These are phyloP conservation scores for Bombus sibiricus DNA, from an alignment of 1,140 invertebrate species.

Conservation along the genomic window DNA sequence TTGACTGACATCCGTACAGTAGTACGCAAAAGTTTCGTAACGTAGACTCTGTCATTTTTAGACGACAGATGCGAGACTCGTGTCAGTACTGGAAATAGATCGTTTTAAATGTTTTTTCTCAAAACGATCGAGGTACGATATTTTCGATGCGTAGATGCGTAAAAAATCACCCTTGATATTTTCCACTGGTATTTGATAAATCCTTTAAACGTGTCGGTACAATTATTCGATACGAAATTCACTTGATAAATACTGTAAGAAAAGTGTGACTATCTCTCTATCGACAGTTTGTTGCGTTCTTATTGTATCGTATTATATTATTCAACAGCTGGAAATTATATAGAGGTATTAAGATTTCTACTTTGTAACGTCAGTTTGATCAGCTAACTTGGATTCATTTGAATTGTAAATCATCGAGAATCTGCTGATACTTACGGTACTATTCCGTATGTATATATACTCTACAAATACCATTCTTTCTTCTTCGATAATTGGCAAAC, in stretches of 20 bases:
- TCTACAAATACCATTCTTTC: not conserved
- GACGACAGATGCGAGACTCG: not conserved
- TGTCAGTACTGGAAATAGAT: slow-evolving; percentile 22
- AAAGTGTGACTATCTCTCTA: not conserved
- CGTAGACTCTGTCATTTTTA: not conserved
- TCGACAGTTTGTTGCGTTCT: not conserved
- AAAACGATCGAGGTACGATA: not conserved
- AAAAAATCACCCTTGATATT: no score
- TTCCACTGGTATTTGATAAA: no score
- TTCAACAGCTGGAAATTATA: not conserved
- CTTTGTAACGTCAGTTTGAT: not conserved
- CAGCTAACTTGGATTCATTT: not conserved
- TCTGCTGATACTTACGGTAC: not conserved
- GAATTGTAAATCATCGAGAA: not conserved
- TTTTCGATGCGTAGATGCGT: not conserved
- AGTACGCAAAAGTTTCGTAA: slow-evolving; percentile 12
- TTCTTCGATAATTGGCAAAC: not conserved
- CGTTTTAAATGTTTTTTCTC: not conserved
- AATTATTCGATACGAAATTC: not conserved
- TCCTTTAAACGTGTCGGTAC: not conserved
- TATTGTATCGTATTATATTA: not conserved
- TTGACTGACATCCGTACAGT: not conserved
- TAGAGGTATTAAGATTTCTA: not conserved
- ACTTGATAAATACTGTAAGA: no score
- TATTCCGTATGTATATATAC: no score